Conservation (phyloP, 2,797 vertebrate genomes). For the Morelia viridis region DNA sequence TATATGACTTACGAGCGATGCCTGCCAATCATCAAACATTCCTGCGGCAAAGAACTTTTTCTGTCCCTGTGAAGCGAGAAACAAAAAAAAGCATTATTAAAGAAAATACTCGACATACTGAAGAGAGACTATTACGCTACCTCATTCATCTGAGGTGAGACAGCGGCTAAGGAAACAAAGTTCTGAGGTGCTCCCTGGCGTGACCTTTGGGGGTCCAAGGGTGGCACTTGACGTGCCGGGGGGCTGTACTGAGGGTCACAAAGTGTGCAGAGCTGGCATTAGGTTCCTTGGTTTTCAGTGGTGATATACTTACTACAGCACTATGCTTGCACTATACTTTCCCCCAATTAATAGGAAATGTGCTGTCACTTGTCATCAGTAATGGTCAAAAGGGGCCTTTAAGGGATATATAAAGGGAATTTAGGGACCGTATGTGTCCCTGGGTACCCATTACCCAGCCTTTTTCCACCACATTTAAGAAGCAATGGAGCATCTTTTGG, state of each 20-base stretch:
- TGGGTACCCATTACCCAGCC: neutral
- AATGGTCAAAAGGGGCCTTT: neutral
- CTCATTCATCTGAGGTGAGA: constrained; percentile 97
- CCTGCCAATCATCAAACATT: constrained; percentile 99
- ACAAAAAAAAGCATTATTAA: constrained; percentile 82
- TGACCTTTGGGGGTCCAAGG: neutral
- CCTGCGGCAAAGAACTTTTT: constrained; percentile 98
- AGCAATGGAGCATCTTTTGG: neutral
- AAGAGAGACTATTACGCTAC: constrained; percentile 95
- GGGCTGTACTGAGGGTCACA: neutral
- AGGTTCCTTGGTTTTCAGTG: neutral
- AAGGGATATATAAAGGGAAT: neutral
- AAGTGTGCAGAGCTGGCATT: neutral
- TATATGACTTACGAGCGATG: constrained; percentile 96
- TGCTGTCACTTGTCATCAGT: neutral
- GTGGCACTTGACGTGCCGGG: neutral
- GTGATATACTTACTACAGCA: neutral
- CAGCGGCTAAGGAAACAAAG: constrained; percentile 4
- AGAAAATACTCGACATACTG: constrained; percentile 79
- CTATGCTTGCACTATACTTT: neutral
- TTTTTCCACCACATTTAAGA: neutral
- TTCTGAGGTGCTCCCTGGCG: neutral
- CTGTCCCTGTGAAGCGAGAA: constrained; percentile 93
- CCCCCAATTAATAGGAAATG: neutral
- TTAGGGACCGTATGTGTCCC: neutral